Evolutionary conservation across 2,797 vertebrate species (phyloP).

Genomic region (Aeoliscus strigatus): DNA sequence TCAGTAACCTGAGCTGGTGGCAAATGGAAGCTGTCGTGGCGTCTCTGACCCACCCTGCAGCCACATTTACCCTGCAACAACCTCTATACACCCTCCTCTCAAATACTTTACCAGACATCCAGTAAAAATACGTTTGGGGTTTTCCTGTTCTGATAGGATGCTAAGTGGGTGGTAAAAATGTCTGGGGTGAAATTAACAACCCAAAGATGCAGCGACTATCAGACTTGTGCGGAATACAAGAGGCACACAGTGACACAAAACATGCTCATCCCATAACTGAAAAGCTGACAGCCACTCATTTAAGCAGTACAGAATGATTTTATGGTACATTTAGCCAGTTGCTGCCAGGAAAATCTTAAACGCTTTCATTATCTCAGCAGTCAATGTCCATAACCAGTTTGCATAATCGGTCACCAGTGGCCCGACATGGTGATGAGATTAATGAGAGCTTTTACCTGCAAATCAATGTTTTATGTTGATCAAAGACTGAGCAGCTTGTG

Average conservation of each 20-base stretch:
- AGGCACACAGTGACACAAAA: no score
- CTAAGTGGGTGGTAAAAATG: conserved; percentile 20
- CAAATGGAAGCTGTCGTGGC: conserved; percentile 14
- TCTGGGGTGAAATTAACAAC: conserved; percentile 20
- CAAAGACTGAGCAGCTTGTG: conserved; percentile 28
- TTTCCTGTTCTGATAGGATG: no score
- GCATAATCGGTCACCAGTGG: conserved; percentile 23
- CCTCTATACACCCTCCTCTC: conserved; percentile 2
- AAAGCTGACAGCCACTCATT: no score
- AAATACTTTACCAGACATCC: conserved; percentile 3
- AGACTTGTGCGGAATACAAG: no score
- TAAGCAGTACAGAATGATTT: conserved; percentile 1
- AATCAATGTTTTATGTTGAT: conserved; percentile 45
- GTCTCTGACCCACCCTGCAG: conserved; percentile 43
- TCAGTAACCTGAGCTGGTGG: conserved; percentile 41
- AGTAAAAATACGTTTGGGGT: conserved; percentile 3
- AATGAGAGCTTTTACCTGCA: conserved; percentile 19
- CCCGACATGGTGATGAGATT: conserved; percentile 23
- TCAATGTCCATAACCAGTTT: conserved; percentile 34
- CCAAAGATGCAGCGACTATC: conserved; percentile 4
- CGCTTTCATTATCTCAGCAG: conserved; percentile 21
- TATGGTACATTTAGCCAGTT: conserved; percentile 1
- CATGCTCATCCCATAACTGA: no score
- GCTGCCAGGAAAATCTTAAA: conserved; percentile 5
- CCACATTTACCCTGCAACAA: conserved; percentile 32